phyloP scores from a whole-genome alignment of 1,140 invertebrate genomes.

The Streblospio benedicti region DNA sequence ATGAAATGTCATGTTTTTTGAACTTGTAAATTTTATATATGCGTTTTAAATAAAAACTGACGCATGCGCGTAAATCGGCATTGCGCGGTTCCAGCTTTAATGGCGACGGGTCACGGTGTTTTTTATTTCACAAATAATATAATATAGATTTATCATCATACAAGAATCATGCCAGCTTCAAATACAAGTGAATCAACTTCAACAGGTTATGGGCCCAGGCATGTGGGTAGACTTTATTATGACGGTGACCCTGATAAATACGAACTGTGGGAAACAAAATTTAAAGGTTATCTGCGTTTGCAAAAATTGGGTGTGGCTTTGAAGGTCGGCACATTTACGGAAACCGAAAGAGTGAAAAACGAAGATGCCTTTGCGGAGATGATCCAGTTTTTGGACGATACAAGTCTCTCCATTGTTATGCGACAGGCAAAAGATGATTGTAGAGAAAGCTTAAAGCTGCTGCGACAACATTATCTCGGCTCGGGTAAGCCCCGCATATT shows the following conservation, averaged over 20 bases:
- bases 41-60: too few relatives aligned
- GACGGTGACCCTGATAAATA: constrained; percentile 22
- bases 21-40: too few relatives aligned
- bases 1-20: too few relatives aligned
- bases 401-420: constrained; percentile 16
- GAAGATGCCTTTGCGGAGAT: constrained; percentile 18
- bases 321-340: neutral
- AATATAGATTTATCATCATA: too few relatives aligned
- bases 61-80: too few relatives aligned
- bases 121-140: too few relatives aligned
- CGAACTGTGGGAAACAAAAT: constrained; percentile 22
- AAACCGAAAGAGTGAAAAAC: constrained; percentile 13
- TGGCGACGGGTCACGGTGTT: too few relatives aligned
- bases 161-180: too few relatives aligned
- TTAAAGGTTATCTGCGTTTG: constrained; percentile 14
- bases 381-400: constrained; percentile 18
- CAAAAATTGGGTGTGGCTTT: constrained; percentile 10
- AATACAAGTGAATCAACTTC: too few relatives aligned
- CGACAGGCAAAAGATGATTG: constrained; percentile 18
- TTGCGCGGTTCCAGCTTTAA: too few relatives aligned
- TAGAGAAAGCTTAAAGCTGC: constrained; percentile 14
- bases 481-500: constrained; percentile 17
- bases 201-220: constrained; percentile 19
- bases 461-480: constrained; percentile 15
- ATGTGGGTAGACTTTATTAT: constrained; percentile 4